phyloP scores from a whole-genome alignment of 2,797 vertebrate genomes.

The Taeniopygia guttata region DNA sequence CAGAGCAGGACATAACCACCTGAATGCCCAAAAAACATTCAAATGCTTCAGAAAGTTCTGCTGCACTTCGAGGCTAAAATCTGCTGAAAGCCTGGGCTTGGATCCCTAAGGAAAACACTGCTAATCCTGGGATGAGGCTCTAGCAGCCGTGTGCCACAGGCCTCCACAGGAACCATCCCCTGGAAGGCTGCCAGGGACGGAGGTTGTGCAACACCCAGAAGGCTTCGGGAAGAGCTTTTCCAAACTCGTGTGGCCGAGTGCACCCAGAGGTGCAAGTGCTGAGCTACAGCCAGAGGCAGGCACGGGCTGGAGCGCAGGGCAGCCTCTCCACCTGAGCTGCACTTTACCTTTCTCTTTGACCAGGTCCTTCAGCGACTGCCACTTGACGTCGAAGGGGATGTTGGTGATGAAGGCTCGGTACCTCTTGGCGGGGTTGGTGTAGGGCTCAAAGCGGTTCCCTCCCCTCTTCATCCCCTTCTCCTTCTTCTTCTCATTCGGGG shows the following conservation, averaged over 20 bases:
- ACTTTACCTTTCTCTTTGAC: constrained; percentile 98
- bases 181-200: constrained; percentile 40
- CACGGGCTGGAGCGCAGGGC: constrained; percentile 51
- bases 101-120: not conserved
- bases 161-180: not conserved
- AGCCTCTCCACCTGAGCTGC: constrained; percentile 66
- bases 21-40: not conserved
- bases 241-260: not conserved
- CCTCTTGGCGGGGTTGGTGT: constrained; percentile 80
- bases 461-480: constrained; percentile 92
- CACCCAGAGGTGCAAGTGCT: constrained; percentile 47
- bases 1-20: not conserved
- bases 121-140: not conserved
- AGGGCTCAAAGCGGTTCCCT: constrained; percentile 90
- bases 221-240: not conserved
- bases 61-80: not conserved
- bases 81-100: not conserved
- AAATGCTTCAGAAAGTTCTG: constrained; percentile 13
- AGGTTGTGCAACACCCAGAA: constrained; percentile 15
- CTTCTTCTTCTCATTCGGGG: constrained; percentile 86
- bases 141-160: constrained; percentile 9
- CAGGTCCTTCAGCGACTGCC: constrained; percentile 96
- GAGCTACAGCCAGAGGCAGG: constrained; percentile 31
- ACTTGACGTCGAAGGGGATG: constrained; percentile 97
- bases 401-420: constrained; percentile 97